These are phyloP conservation scores for Tipula helvola DNA, from an alignment of 2,888 invertebrate genomes.

Conservation along the genomic window DNA sequence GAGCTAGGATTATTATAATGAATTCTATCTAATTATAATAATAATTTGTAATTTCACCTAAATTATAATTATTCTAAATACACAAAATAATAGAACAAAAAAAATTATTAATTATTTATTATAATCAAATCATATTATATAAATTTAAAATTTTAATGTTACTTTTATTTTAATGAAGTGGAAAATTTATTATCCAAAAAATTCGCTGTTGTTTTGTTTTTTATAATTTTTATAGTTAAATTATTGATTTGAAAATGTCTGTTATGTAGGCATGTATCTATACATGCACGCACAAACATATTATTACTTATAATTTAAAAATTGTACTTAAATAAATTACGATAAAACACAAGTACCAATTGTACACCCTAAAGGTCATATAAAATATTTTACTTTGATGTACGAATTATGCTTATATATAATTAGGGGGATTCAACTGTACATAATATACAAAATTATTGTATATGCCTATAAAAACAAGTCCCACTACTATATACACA, in stretches of 20 bases:
- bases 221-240: neutral
- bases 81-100: neutral
- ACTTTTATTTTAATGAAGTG: neutral
- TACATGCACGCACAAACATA: neutral
- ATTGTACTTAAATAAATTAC: neutral
- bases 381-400: neutral
- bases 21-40: constrained; percentile 4
- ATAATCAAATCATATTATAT: neutral
- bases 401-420: neutral
- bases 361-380: neutral
- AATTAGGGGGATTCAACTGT: neutral
- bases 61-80: constrained; percentile 4
- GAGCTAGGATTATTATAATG: neutral
- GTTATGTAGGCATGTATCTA: neutral
- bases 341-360: neutral
- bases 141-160: constrained; percentile 4
- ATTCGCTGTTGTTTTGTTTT: neutral
- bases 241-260: constrained; percentile 4
- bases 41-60: neutral
- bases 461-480: neutral
- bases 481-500: neutral
- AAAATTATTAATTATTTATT: neutral
- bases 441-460: neutral
- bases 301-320: neutral
- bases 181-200: neutral